A percentile compares a stretch with the other conserved stretches of the same genome.
These are phyloP conservation scores for Coturnix japonica DNA, from an alignment of 2,113 vertebrate species.

Conservation along the genomic window DNA sequence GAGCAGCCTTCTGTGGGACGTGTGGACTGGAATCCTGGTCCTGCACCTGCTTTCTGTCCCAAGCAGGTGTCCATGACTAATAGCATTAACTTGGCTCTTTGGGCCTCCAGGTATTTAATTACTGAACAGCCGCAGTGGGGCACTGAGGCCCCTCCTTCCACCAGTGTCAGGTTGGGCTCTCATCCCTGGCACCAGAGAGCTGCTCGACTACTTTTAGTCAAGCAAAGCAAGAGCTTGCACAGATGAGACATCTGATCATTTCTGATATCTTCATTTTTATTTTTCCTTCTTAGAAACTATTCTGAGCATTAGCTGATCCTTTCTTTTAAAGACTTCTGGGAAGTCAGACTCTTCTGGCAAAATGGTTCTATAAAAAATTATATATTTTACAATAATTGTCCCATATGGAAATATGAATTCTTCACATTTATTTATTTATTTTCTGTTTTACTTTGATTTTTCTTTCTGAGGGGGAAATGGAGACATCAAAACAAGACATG, in stretches of 20 bases:
- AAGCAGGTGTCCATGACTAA: neutral
- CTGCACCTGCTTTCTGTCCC: neutral
- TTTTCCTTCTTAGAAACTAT: neutral
- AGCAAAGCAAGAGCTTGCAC: neutral
- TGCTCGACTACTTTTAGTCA: neutral
- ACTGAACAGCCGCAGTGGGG: neutral
- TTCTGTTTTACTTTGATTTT: neutral
- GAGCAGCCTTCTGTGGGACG: neutral
- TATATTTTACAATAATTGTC: neutral
- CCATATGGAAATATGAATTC: neutral
- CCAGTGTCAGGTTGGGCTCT: neutral
- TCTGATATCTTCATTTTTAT: neutral
- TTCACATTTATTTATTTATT: neutral
- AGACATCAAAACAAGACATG: neutral
- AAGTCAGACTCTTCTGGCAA: neutral
- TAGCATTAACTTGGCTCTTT: neutral
- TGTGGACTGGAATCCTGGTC: neutral
- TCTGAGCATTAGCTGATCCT: neutral
- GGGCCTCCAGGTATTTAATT: constrained; percentile 3
- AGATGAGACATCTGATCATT: fast-evolving
- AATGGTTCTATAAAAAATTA: fast-evolving
- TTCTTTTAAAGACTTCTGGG: neutral
- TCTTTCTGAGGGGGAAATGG: neutral
- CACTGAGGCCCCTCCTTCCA: neutral
- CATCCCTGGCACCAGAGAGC: neutral